Conservation (phyloP, 2,888 invertebrate genomes). For the Elegia similella region DNA sequence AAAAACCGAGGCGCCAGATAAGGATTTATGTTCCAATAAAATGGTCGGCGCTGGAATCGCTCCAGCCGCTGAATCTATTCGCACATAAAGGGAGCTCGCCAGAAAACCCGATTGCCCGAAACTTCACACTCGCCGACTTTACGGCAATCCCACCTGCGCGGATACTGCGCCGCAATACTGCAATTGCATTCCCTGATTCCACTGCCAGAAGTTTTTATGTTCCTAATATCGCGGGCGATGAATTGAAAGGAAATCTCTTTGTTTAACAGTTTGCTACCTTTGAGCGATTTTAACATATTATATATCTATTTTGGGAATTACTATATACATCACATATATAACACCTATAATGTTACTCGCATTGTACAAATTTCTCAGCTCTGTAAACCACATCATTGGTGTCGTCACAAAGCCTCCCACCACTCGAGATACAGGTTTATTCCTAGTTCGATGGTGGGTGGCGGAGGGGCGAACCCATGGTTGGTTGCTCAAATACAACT, state of each 20-base stretch:
- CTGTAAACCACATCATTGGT: too few species aligned
- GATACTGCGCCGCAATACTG: conserved; percentile 14
- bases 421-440: too few species aligned
- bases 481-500: too few species aligned
- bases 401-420: too few species aligned
- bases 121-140: conserved; percentile 20
- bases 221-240: conserved; percentile 3
- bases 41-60: conserved; percentile 38
- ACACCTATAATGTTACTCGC: too few species aligned
- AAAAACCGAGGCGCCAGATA: conserved; percentile 17
- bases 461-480: too few species aligned
- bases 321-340: too few species aligned
- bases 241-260: conserved; percentile 1
- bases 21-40: conserved; percentile 20
- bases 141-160: conserved; percentile 14
- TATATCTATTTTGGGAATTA: too few species aligned
- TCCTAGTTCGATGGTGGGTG: too few species aligned
- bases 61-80: conserved; percentile 59
- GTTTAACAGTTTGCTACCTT: neutral
- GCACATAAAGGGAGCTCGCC: conserved; percentile 37
- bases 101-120: conserved; percentile 20
- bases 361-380: too few species aligned
- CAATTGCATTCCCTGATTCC: conserved; percentile 1
- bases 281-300: neutral
- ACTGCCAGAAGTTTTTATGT: conserved; percentile 6